Evolutionary conservation across 1,140 invertebrate species (phyloP), one percentile per base, ranked within the genome.

Genomic region (Uloborus diversus): DNA sequence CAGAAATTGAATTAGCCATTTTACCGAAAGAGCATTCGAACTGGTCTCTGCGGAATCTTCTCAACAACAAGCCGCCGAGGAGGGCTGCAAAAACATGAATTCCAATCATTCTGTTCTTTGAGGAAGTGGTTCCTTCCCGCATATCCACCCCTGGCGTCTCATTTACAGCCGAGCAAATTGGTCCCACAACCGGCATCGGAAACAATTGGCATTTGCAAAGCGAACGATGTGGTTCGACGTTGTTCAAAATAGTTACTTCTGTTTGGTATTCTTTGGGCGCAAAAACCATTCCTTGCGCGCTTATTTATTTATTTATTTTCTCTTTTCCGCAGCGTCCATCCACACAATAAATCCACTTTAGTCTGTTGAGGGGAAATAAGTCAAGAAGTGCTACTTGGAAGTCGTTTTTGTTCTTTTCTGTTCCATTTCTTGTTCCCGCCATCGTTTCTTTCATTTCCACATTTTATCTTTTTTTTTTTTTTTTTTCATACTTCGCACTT

Each of bases 191-290:
- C n/a, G n/a, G n/a, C n/a, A n/a, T n/a, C n/a, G 64, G 64, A 37
- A 42, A 47, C 51, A 49, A 66, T 66, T 66, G 64, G 64, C 64
- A 66, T 66, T 49, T 66, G 64, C 64, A 66, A 66, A 66, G n/a
- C 64, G 64, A 66, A 27, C n/a, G n/a, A n/a, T n/a, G n/a, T n/a
- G n/a, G n/a, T n/a, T n/a, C n/a, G 23, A 35, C 64, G 64, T 66
- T 66, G 64, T 51, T 51, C 64, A 51, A n/a, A 66, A 37, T 66
- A 66, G 64, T 66, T 66, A 66, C 51, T 66, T 66, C 64, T 66
- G 64, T 66, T 66, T 66, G 64, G 64, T 66, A 66, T 66, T 66
- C 64, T 51, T 66, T 49, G 37, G 42, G 42, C 64, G 64, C n/a
- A n/a, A 66, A 66, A 66, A 51, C 64, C 42, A 66, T 66, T 66